These are phyloP conservation scores for Hypocryptadius cinnamomeus DNA, from an alignment of 2,113 vertebrate genomes.

Conservation along the genomic window DNA sequence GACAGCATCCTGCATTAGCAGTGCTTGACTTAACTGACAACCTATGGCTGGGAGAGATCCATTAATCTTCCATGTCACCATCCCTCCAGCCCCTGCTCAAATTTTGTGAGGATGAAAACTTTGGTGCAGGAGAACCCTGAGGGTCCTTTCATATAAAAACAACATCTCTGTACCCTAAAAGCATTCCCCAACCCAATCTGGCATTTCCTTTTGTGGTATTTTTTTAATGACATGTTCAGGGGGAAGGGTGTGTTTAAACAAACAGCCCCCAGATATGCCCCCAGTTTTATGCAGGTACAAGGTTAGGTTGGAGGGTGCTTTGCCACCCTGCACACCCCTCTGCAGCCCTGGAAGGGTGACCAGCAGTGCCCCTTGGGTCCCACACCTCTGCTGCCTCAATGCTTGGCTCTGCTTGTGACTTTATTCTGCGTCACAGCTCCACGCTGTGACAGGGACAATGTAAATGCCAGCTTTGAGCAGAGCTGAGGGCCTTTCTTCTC, in stretches of 20 bases:
- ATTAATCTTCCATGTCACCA: not conserved
- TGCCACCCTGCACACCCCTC: not conserved
- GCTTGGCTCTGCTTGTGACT: not conserved
- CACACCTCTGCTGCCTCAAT: not conserved
- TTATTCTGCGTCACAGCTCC: not conserved
- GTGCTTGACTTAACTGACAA: not conserved
- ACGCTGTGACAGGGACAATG: not conserved
- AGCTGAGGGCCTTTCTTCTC: not conserved
- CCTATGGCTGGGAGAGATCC: not conserved
- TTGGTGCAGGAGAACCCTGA: not conserved
- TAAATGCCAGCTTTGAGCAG: not conserved
- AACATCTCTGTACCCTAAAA: not conserved
- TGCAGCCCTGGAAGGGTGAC: not conserved
- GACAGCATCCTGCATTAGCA: not conserved
- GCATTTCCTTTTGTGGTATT: not conserved
- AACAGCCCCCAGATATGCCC: not conserved
- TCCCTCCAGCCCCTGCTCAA: not conserved
- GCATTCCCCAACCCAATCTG: not conserved
- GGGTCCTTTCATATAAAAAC: not conserved
- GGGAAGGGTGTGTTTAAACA: not conserved
- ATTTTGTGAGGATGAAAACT: not conserved
- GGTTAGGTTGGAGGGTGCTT: not conserved
- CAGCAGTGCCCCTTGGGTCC: not conserved
- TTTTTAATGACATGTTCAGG: not conserved
- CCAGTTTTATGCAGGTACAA: not conserved